Conservation (phyloP, 2,113 vertebrate species). For the Pelecanoides urinatrix region DNA sequence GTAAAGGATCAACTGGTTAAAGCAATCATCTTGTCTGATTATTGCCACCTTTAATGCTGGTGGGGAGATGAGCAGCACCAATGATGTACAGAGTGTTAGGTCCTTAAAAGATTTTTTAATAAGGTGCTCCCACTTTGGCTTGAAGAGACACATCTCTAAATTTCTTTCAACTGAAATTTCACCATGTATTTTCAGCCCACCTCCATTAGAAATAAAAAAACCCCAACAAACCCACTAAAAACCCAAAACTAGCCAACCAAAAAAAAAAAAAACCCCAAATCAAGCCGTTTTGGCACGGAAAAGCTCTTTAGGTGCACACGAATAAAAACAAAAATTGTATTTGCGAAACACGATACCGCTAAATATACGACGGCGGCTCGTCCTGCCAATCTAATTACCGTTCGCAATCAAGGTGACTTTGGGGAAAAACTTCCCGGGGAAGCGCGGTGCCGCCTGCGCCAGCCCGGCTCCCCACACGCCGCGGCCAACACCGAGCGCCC, state of each 20-base stretch:
- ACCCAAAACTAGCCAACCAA: not conserved
- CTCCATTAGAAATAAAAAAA: not conserved
- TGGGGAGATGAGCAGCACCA: no score
- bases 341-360: not conserved
- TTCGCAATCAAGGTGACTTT: not conserved
- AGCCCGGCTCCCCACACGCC: not conserved
- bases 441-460: not conserved
- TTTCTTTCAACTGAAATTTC: no score
- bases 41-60: not conserved
- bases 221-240: not conserved
- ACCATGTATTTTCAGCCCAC: not conserved
- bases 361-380: fast-evolving
- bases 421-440: no score
- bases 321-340: not conserved
- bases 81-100: fast-evolving
- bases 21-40: not conserved
- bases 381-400: not conserved
- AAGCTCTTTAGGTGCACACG: fast-evolving
- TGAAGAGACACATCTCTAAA: fast-evolving
- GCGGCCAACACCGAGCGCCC: not conserved
- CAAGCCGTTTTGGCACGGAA: not conserved
- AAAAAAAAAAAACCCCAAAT: not conserved
- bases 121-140: not conserved
- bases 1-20: not conserved
- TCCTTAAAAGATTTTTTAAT: not conserved